Evolutionary conservation across 2,113 vertebrate species (phyloP).

Genomic region (Periophthalmus modestus): DNA sequence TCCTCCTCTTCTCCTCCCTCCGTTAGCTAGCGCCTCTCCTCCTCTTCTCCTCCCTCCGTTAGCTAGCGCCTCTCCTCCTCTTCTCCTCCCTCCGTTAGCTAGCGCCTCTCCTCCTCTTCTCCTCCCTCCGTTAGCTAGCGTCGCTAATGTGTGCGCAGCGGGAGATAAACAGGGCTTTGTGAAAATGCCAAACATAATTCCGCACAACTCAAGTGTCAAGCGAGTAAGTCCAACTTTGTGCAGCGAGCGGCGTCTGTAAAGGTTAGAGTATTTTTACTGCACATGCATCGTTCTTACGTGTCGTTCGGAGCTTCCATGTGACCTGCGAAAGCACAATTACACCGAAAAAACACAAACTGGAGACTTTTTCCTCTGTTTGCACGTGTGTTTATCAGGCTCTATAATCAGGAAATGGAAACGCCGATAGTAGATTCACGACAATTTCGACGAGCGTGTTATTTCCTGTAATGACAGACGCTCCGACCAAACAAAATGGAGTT

Average conservation of each 20-base stretch:
- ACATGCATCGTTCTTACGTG: background rate
- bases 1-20: no score
- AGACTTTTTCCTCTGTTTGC: background rate
- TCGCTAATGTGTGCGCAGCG: constrained; percentile 2
- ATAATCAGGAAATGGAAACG: background rate
- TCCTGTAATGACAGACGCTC: background rate
- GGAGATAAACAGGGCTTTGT: constrained; percentile 42
- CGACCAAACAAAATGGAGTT: background rate
- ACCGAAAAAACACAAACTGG: background rate
- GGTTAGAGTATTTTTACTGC: background rate
- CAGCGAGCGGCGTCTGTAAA: constrained; percentile 18
- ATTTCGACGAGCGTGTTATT: background rate
- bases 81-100: background rate
- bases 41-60: background rate
- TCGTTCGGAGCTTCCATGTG: background rate
- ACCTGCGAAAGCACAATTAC: background rate
- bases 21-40: background rate
- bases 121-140: no score
- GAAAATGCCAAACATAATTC: constrained; percentile 60
- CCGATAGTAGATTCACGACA: background rate
- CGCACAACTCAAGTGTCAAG: constrained; percentile 27
- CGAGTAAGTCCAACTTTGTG: background rate
- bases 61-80: background rate
- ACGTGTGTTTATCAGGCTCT: background rate
- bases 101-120: background rate